Base-by-base conservation (phyloP, 2,888 invertebrate species). In the Lampropteryx suffumata region DNA sequence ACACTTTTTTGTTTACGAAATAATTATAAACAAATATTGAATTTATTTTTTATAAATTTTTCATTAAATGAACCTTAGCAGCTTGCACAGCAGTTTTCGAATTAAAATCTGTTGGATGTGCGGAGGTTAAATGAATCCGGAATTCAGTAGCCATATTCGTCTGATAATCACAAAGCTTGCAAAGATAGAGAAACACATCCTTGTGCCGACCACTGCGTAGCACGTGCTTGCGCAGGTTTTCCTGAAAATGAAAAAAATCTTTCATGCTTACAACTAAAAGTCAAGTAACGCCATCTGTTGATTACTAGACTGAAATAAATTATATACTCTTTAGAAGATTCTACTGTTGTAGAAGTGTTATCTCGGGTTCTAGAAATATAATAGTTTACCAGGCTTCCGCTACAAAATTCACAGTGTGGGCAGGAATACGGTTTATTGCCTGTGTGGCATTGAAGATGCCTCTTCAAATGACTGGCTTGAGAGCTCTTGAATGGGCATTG, bases 171-270 rank as follows among this genome's bases (percentile, higher is more conserved):
- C 96, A 97, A 40, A 92, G 86, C 44, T 91, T 90, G 73, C 98
- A 98, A 51, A 94, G 93, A 81, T 97, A 98, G 32, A 98, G 91
- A 50, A 86, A 93, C 69, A 94, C 92, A 0, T 95, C 96, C 0
- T 92, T 92, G 83, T 98, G 98, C 42, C 94, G 93, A 46, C 92
- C 94, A 7, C 96, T 96, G 27, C 93, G 93, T 0, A 96, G 83
- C 1, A 97, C 94, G 82, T 98, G 98, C 71, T 97, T 97, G 3
- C 97, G 92, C 8, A 98, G 92, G 77, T 97, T 98, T 76, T 97
- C 97, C 94, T 96, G 80, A 12, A 82, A 64, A 50, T 24, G 4
- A 44, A 29, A 10, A 10, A 45, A 7, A 3, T 32, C 1, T 39
- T 13, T 10, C 28, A 26, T n/a, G 6, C 29, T 26, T 24, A 1